Evolutionary conservation across 2,888 invertebrate genomes (phyloP), one percentile per base, ranked within the genome.

Genomic region (Cheiracanthium punctorium): DNA sequence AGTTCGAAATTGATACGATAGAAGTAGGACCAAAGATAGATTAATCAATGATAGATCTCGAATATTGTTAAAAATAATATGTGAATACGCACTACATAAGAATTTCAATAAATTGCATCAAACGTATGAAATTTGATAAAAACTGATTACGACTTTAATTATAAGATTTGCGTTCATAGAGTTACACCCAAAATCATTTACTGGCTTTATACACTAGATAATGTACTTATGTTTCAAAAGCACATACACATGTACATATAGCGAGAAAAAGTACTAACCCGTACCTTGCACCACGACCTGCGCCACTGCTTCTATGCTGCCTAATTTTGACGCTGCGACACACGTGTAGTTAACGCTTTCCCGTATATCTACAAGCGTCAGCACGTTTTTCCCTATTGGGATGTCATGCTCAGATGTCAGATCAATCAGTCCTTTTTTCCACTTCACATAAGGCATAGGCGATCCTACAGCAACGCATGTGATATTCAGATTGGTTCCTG

Each of bases 381-480:
- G 93, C 17, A 97, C 95, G 92, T 98, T 99, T 87, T 95, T 95
- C 29, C 93, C 93, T 80, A 93, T 92, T 2, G 93, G 93, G 32
- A 91, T 88, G 48, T 90, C 90, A 67, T 32, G 96, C 96, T 71
- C 96, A 0, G 96, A 96, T 0, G 97, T 97, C 89, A 97, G 92
- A 92, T 97, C 97, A n/a, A 89, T 84, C 28, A 88, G 91, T 95
- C 89, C 89, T 75, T 88, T 89, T 29, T 89, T 89, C 90, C 90
- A 93, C 92, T 97, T 97, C 79, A 99, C 98, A 90, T 95, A 95
- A 0, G 99, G 99, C 98, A 99, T 98, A 7, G 99, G 99, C 0
- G 98, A 97, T 28, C 99, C 99, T 37, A 97, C 96, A 12, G 99
- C 99, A 80, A 98, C 97, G 92, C 99, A 99, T 82, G 97, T 97